A percentile compares a stretch with the other conserved stretches of the same genome.
Conservation (phyloP, 2,888 invertebrate genomes). For the Mantis religiosa region DNA sequence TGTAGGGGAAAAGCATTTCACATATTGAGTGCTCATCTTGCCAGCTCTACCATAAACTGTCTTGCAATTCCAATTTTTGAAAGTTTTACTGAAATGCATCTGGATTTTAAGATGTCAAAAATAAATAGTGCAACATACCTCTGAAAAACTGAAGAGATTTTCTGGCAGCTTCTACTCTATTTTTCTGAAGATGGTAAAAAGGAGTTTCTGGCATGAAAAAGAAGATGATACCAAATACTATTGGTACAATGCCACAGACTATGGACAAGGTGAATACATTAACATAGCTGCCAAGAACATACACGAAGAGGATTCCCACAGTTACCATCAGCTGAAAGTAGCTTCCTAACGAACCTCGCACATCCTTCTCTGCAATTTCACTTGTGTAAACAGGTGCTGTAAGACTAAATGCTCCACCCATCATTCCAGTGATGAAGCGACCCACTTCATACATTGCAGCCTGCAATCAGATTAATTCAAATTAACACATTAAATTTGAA, state of each 20-base stretch:
- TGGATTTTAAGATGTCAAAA: neutral
- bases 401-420: constrained; percentile 76
- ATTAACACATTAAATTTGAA: neutral
- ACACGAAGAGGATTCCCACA: constrained; percentile 74
- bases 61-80: too few species aligned
- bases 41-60: too few species aligned
- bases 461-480: neutral
- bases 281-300: constrained; percentile 56
- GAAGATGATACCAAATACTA: constrained; percentile 66
- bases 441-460: constrained; percentile 58
- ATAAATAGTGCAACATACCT: neutral
- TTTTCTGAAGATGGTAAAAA: constrained; percentile 43
- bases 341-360: constrained; percentile 79
- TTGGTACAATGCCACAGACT: constrained; percentile 60
- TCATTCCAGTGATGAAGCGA: constrained; percentile 66
- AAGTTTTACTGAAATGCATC: too few species aligned
- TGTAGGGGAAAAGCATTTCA: too few species aligned
- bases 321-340: constrained; percentile 85
- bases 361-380: constrained; percentile 79
- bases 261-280: constrained; percentile 49
- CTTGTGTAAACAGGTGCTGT: constrained; percentile 80
- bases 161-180: constrained; percentile 58
- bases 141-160: constrained; percentile 67
- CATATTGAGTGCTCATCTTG: too few species aligned
- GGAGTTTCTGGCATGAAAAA: constrained; percentile 88